Percentiles rank a stretch among this genome's conserved stretches.
Conservation (phyloP, 2,888 invertebrate genomes). For the Dysmachus trigonus region DNA sequence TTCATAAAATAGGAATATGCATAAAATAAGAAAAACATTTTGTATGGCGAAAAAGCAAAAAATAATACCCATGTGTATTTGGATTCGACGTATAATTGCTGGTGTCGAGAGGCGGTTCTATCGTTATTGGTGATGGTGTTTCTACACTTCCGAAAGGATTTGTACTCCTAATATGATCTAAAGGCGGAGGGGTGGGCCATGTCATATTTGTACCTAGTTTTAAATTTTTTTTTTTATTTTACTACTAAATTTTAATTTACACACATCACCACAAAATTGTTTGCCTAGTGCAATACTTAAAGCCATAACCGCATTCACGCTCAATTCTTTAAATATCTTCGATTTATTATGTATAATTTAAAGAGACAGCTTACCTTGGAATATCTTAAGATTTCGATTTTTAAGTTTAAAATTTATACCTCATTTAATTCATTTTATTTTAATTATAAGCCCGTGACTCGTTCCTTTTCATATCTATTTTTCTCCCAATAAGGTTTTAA, state of each 20-base stretch:
- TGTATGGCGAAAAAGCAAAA: not conserved
- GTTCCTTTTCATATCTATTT: too few relatives aligned
- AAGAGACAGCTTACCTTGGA: not conserved
- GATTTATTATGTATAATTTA: not conserved
- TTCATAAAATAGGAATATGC: not conserved
- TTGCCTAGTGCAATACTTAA: not conserved
- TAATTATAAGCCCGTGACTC: too few relatives aligned
- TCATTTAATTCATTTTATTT: too few relatives aligned
- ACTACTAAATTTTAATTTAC: not conserved
- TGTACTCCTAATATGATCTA: constrained; percentile 60
- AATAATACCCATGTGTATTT: constrained; percentile 61
- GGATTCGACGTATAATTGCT: constrained; percentile 61
- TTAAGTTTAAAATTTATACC: too few relatives aligned
- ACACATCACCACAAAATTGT: not conserved
- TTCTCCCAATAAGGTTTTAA: too few relatives aligned
- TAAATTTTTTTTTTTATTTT: not conserved
- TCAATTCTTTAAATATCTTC: not conserved
- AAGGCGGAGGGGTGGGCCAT: constrained; percentile 61
- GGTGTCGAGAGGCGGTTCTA: constrained; percentile 59
- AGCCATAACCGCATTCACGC: not conserved
- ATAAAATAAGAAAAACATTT: constrained; percentile 22
- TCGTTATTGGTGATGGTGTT: constrained; percentile 62
- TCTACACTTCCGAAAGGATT: constrained; percentile 63
- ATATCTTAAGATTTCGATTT: not conserved
- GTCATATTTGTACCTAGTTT: constrained; percentile 60